Conservation (phyloP, 53 echinoderm and acorn worm genomes). For the Holothuria scabra region DNA sequence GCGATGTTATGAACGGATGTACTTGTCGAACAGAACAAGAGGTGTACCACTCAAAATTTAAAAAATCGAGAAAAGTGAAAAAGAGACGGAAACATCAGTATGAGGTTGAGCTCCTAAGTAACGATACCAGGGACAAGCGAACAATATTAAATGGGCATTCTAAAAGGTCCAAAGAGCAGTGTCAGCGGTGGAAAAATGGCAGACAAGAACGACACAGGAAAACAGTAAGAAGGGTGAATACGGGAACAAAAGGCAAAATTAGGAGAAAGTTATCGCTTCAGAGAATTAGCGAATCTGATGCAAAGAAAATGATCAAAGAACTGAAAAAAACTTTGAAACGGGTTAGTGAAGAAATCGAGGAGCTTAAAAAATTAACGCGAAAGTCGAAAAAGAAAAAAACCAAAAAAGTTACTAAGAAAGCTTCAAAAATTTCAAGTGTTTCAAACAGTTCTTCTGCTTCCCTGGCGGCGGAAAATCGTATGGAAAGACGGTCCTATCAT, state of each 20-base stretch:
- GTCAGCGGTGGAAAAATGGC: neutral
- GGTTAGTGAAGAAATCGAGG: slow-evolving; percentile 48
- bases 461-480: no score
- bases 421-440: neutral
- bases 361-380: slow-evolving; percentile 24
- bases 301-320: slow-evolving; percentile 47
- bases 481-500: neutral
- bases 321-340: slow-evolving; percentile 33
- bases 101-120: neutral
- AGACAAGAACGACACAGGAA: neutral
- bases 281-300: slow-evolving; percentile 21
- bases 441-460: no score
- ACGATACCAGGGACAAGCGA: neutral
- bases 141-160: slow-evolving; percentile 31
- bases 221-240: neutral
- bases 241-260: neutral
- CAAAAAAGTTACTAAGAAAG: slow-evolving; percentile 15
- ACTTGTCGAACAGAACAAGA: slow-evolving; percentile 23
- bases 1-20: neutral
- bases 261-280: slow-evolving; percentile 13
- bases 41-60: neutral
- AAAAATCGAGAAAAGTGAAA: slow-evolving; percentile 8
- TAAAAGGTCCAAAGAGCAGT: slow-evolving; percentile 18
- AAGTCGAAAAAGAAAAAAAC: neutral
- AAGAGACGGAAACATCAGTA: slow-evolving; percentile 10